Evolutionary conservation across 2,113 vertebrate species (phyloP).

Genomic region (Campylomormyrus tamandua): DNA sequence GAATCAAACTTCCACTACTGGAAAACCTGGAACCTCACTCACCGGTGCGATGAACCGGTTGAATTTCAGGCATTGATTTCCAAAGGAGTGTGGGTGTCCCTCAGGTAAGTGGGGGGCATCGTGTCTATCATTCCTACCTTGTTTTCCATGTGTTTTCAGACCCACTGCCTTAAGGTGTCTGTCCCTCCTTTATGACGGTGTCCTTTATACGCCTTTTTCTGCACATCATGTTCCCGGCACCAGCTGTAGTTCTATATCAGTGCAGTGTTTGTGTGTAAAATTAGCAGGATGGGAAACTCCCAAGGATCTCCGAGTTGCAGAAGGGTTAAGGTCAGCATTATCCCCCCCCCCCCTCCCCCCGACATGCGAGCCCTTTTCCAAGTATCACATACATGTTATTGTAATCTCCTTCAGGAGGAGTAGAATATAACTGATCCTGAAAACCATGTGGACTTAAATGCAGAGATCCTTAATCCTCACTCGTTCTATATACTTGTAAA

Average conservation of each 20-base stretch:
- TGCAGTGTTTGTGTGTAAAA: not conserved
- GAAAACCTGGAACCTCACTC: not conserved
- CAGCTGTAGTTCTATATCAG: not conserved
- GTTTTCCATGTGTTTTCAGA: not conserved
- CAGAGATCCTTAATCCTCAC: not conserved
- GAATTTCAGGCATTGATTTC: conserved; percentile 78
- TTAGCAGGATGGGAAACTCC: not conserved
- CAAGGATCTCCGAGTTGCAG: not conserved
- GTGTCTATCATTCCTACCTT: conserved; percentile 26
- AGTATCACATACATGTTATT: not conserved
- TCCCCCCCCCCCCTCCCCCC: not conserved
- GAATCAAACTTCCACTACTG: not conserved
- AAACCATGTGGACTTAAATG: not conserved
- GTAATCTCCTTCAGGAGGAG: not conserved
- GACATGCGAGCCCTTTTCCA: not conserved
- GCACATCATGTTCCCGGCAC: not conserved
- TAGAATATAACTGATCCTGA: not conserved
- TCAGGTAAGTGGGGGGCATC: conserved; percentile 88
- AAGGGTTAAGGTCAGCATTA: not conserved
- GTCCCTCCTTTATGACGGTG: not conserved
- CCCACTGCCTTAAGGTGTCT: not conserved
- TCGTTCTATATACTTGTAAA: not conserved
- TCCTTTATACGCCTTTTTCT: not conserved
- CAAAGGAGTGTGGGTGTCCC: conserved; percentile 97
- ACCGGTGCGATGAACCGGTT: not conserved